Conservation (phyloP, 2,888 invertebrate genomes). For the Hirtodrosophila duncani region DNA sequence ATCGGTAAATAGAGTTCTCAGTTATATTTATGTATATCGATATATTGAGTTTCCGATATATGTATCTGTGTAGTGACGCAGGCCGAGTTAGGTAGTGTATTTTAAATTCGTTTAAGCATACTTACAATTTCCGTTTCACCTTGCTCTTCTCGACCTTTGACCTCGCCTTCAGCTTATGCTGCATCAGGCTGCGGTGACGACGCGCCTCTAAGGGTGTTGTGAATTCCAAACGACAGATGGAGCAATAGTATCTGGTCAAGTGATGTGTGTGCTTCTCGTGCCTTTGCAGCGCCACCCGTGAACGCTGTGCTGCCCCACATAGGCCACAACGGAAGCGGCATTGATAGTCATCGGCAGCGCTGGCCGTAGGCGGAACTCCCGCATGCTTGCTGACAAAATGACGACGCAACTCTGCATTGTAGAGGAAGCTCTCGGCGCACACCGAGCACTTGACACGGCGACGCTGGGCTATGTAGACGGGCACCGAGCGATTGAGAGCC, state of each 20-base stretch:
- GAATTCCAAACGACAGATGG: constrained; percentile 84
- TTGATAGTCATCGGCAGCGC: constrained; percentile 84
- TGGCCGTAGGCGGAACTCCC: constrained; percentile 80
- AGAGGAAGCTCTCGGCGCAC: constrained; percentile 85
- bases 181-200: constrained; percentile 82
- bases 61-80: no score
- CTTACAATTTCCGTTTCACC: no score
- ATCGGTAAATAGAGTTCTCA: no score
- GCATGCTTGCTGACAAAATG: constrained; percentile 79
- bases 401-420: constrained; percentile 85
- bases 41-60: no score
- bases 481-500: constrained; percentile 88
- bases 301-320: constrained; percentile 82
- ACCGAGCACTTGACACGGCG: constrained; percentile 82
- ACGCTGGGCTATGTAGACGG: constrained; percentile 86
- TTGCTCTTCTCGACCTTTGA: no score
- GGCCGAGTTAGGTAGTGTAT: no score
- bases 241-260: constrained; percentile 82
- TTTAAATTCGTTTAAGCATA: no score
- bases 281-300: constrained; percentile 83
- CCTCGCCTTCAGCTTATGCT: constrained; percentile 82
- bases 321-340: constrained; percentile 82
- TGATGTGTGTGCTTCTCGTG: constrained; percentile 83
- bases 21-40: no score
- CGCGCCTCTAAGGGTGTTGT: constrained; percentile 82